Evolutionary conservation across 92 coral and sea anemone genomes (phyloP).

Genomic region (Galaxea fascicularis): DNA sequence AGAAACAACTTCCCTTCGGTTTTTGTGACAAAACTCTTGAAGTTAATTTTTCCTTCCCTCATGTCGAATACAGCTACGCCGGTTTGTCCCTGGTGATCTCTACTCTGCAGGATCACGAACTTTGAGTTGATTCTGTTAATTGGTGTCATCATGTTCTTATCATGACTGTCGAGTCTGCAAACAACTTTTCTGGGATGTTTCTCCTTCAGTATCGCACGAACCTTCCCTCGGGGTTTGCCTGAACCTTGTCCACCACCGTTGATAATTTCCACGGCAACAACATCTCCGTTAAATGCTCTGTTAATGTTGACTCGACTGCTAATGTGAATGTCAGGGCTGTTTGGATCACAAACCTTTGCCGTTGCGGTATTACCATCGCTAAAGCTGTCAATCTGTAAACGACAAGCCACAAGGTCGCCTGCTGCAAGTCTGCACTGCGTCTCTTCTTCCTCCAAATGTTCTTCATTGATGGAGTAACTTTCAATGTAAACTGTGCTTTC

Average conservation of each 20-base stretch:
- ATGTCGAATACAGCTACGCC: conserved; percentile 86
- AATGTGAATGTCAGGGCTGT: conserved; percentile 66
- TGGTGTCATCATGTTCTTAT: conserved; percentile 89
- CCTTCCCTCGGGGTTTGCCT: conserved; percentile 73
- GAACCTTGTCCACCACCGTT: conserved; percentile 15
- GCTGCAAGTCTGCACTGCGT: conserved; percentile 32
- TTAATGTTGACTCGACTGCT: conserved; percentile 77
- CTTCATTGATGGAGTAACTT: conserved; percentile 59
- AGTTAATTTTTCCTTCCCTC: conserved; percentile 61
- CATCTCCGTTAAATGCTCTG: conserved; percentile 88
- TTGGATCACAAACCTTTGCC: conserved; percentile 72
- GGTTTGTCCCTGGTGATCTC: conserved; percentile 79
- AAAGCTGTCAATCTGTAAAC: conserved; percentile 64
- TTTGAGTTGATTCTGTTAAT: conserved; percentile 85
- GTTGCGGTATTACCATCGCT: conserved; percentile 75
- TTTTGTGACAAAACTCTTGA: conserved; percentile 74
- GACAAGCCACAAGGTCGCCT: conserved; percentile 75
- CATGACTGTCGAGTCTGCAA: conserved; percentile 78
- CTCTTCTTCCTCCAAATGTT: conserved; percentile 66
- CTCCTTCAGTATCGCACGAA: conserved; percentile 73
- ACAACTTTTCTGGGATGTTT: conserved; percentile 80
- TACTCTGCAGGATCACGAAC: conserved; percentile 85
- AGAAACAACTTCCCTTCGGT: conserved; percentile 89
- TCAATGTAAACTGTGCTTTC: conserved; percentile 70
- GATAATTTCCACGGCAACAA: conserved; percentile 81